Evolutionary conservation across 2,888 invertebrate genomes (phyloP), one percentile per base, ranked within the genome.

Genomic region (Apodemia hepburni): DNA sequence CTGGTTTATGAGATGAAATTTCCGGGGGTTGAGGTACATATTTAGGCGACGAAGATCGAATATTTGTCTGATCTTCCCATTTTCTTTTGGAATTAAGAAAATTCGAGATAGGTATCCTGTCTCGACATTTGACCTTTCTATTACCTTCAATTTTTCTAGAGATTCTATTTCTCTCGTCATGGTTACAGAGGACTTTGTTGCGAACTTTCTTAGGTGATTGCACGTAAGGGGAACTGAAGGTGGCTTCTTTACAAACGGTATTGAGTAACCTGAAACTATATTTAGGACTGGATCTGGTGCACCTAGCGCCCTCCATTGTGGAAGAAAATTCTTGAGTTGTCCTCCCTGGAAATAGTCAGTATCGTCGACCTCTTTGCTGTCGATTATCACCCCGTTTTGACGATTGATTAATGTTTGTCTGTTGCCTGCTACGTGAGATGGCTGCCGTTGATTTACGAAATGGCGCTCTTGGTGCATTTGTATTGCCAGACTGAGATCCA

Each of bases 11-110:
- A 33, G 33, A 8, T 8, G 33, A 33, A 33, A 33, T 33, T 33
- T 2, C 33, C 33, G 33, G 0, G 33, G 33, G 9, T 33, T 33
- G 33, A 58, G 29, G 33, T 33, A 58, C 9, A 11, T 9, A 35
- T 58, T 58, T 33, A 33, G 33, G 9, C 58, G 58, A 35, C 33
- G 33, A 33, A 33, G 58, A 58, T 58, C 35, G 29, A 58, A 58
- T 7, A 58, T 58, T 17, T 58, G 58, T 17, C 35, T 58, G 33
- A 58, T 5, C 17, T 58, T 58, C 5, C 27, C 15, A n/a, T 58
- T 33, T 27, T 33, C 29, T 17, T 58, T 58, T 35, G 35, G n/a
- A 35, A 58, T 58, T 5, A 58, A 29, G n/a, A 58, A 58, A 15
- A 58, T 47, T 47, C 18, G 17, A 1, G 47, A 47, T n/a, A 47